Conservation (phyloP, 2,113 vertebrate species). For the Triplophysa siluroides region DNA sequence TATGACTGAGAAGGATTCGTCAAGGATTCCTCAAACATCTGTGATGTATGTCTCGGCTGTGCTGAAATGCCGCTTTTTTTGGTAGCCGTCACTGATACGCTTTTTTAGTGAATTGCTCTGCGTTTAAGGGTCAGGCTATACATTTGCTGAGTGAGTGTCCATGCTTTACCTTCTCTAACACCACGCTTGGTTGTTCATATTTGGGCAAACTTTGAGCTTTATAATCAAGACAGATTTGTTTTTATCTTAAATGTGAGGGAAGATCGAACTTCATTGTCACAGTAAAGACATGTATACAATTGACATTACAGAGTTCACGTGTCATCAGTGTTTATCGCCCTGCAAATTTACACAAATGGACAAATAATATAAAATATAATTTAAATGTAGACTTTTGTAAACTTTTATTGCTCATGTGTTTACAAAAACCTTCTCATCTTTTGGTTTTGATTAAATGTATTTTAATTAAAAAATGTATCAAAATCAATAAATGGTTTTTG, state of each 20-base stretch:
- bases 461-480: background rate
- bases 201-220: background rate
- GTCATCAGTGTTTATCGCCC: background rate
- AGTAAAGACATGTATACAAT: constrained; percentile 11
- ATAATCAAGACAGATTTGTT: constrained; percentile 27
- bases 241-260: constrained; percentile 8
- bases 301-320: constrained; percentile 7
- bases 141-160: background rate
- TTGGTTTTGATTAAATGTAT: background rate
- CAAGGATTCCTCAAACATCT: constrained; percentile 20
- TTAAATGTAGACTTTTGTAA: background rate
- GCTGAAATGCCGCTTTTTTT: constrained; percentile 15
- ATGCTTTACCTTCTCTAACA: constrained; percentile 8
- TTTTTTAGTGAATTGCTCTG: constrained; percentile 22
- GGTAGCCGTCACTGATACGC: constrained; percentile 23
- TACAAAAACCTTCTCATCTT: background rate
- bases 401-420: background rate
- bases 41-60: constrained; percentile 24
- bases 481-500: background rate
- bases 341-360: background rate
- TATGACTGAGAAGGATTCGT: background rate
- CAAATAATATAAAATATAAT: background rate
- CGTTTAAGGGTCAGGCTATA: background rate
- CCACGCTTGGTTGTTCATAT: constrained; percentile 7
- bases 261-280: constrained; percentile 14